Evolutionary conservation across 1,140 invertebrate genomes (phyloP).

Genomic region (Drosophila funebris): DNA sequence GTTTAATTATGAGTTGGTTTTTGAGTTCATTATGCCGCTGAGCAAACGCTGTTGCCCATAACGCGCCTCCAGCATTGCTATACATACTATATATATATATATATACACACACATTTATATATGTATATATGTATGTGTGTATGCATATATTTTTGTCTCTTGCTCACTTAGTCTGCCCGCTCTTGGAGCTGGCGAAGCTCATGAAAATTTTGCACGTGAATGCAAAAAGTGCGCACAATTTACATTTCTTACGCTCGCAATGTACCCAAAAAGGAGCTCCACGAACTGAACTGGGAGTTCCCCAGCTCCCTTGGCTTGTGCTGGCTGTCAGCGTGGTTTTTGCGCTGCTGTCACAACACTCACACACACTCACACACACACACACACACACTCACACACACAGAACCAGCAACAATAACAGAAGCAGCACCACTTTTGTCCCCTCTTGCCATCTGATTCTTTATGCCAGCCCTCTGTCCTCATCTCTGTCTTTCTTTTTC

Average conservation of each 20-base stretch:
- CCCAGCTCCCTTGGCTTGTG: constrained; percentile 56
- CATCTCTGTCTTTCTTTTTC: neutral
- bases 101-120: no score
- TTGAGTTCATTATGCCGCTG: constrained; percentile 68
- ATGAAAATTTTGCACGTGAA: constrained; percentile 77
- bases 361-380: constrained; percentile 45
- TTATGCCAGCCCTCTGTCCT: constrained; percentile 15
- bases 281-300: constrained; percentile 25
- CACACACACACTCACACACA: constrained; percentile 26
- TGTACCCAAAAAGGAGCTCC: constrained; percentile 19
- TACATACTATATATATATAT: no score
- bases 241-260: constrained; percentile 78
- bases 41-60: constrained; percentile 44
- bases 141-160: neutral
- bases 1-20: constrained; percentile 80
- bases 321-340: constrained; percentile 74
- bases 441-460: constrained; percentile 35
- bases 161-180: neutral
- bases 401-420: constrained; percentile 28
- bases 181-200: constrained; percentile 39
- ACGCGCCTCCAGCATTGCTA: constrained; percentile 18
- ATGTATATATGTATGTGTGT: no score
- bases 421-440: constrained; percentile 29
- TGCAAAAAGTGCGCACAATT: constrained; percentile 74
- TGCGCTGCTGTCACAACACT: constrained; percentile 76